Evolutionary conservation across 2,113 vertebrate genomes (phyloP), one percentile per base, ranked within the genome.

Genomic region (Spilogale gracilis): DNA sequence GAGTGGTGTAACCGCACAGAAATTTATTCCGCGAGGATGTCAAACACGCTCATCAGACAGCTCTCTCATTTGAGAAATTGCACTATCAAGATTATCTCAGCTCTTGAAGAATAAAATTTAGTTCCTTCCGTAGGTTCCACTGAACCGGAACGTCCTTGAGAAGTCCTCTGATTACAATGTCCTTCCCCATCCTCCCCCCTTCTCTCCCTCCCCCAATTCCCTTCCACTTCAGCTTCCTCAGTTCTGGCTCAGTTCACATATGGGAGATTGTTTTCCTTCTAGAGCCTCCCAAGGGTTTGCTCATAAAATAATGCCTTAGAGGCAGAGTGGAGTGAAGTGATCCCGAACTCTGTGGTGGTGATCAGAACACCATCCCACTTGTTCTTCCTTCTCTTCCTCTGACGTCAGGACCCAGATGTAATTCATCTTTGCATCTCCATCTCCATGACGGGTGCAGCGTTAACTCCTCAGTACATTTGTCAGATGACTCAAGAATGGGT

Each of bases 141-240:
- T n/a, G 32, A 96, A 54, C 4, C 74, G 23, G 20, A 95, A 67
- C 1, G 14, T 71, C 38, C 30, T 56, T 87, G n/a, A 81, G 50
- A 94, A 65, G 32, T 13, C 89, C 79, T 82, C 20, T 45, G 48
- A 48, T 30, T 54, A 2, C 20, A 94, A 2, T 14, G 54, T 48
- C 52, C 17, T 71, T 58, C n/a, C 14, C 80, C 8, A 16, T 27
- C 4, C 7, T 0, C 27, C 18, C 13, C 6, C 23, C 9, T n/a
- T 21, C 9, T 58, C 20, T 63, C 25, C 20, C 52, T 43, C 9
- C 20, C 45, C 32, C 50, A 25, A 12, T 60, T 63, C 17, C 4
- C 23, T 95, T 96, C 45, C n/a, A 54, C n/a, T 91, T 27, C 10
- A 63, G 38, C n/a, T 71, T 92, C 20, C 61, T 95, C 11, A 83